Conservation (phyloP, 2,888 invertebrate species). For the Creontiades dilutus region DNA sequence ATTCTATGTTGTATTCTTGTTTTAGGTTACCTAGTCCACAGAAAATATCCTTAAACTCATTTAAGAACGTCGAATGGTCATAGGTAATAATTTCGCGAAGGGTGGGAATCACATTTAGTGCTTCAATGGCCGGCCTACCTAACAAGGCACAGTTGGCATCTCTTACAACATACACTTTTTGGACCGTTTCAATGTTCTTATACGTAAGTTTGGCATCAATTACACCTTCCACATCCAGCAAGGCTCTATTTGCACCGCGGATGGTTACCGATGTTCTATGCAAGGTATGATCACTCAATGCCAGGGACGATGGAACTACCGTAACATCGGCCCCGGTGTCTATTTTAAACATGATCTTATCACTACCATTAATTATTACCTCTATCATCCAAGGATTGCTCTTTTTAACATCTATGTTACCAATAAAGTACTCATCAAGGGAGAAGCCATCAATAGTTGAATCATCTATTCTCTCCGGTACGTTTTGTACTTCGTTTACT, state of each 20-base stretch:
- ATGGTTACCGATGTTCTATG: neutral
- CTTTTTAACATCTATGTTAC: no score
- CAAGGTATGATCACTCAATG: neutral
- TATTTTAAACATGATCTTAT: neutral
- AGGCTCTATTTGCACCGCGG: neutral
- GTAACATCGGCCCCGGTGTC: constrained; percentile 22
- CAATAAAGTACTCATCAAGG: no score
- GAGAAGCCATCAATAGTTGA: no score
- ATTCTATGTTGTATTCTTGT: neutral
- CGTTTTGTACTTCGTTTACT: neutral
- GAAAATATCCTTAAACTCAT: neutral
- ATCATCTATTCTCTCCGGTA: neutral
- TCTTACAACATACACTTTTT: constrained; percentile 14
- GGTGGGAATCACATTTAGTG: neutral
- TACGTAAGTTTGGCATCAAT: neutral
- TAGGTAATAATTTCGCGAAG: neutral
- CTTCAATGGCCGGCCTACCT: neutral
- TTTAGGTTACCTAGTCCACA: neutral
- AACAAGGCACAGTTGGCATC: neutral
- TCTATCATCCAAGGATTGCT: no score
- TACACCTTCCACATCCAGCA: neutral
- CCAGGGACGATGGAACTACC: neutral
- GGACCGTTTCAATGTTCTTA: neutral
- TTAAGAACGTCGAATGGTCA: neutral
- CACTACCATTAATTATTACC: neutral